Base-by-base conservation (phyloP, 2,888 invertebrate species). In the Chrysolina haemoptera region DNA sequence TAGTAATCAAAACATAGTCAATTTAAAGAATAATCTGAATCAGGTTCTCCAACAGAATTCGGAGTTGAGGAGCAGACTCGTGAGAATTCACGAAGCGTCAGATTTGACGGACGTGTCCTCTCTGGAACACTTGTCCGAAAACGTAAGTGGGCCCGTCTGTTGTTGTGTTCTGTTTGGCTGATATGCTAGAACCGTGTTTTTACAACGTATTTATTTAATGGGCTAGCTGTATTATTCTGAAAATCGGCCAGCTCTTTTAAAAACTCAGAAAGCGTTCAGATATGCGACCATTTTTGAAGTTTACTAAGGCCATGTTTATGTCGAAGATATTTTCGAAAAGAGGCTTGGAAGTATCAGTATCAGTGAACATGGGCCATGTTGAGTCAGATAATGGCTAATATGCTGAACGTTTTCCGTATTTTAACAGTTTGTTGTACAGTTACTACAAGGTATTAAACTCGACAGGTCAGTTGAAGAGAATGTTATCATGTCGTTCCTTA, bases 21-120 rank as follows among this genome's bases (percentile, higher is more conserved):
- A 90, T 5, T 86, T 93, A 0, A 88, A 92, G 16, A 90, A 90
- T 68, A 91, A 92, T 84, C 90, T 93, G 63, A 89, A 89, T 76
- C 90, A 94, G 78, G 93, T 93, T 0, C 85, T 94, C 74, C 93
- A 94, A 77, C 95, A 95, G 88, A 95, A 95, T 88, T 90, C 91
- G 87, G 94, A 95, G 83, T 89, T 95, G 81, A 91, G 92, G 82
- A 88, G 89, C 84, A 89, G 93, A 55, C 88, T 93, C 79, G 89
- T 90, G 71, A 89, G 91, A 81, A 91, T 92, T 78, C 91, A 93
- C 87, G 91, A 92, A 86, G 89, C 91, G 1, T 91, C 92, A 6
- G 92, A 93, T 86, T 86, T 92, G 71, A 89, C 90, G 0, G 92
- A 92, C 85, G 86, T 92, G 46, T 90, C 90, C 0, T 88, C 90